Evolutionary conservation across 1,140 invertebrate species (phyloP).

Genomic region (Chymomyza costata): DNA sequence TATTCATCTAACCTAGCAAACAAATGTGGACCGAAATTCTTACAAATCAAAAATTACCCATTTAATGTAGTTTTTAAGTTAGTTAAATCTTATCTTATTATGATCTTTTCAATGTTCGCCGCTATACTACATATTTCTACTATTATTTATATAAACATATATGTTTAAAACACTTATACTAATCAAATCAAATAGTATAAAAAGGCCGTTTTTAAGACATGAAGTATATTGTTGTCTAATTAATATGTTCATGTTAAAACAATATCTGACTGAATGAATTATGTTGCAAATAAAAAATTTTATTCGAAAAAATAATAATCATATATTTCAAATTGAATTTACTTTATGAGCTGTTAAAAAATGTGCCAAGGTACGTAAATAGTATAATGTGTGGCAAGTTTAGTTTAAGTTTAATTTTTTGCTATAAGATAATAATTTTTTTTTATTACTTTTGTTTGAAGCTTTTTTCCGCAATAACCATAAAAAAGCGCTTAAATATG

Average conservation of each 20-base stretch:
- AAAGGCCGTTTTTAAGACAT: conserved; percentile 31
- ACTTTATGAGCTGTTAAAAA: conserved; percentile 6
- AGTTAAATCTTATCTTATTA: background rate
- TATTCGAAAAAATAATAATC: conserved; percentile 39
- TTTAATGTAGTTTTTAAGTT: background rate
- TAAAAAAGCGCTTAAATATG: background rate
- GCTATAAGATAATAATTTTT: background rate
- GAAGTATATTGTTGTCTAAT: conserved; percentile 41
- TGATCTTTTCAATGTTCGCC: too few relatives aligned
- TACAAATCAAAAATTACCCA: conserved; percentile 4
- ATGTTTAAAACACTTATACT: background rate
- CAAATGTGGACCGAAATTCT: conserved; percentile 32
- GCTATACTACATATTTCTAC: too few relatives aligned
- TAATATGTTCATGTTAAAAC: too few relatives aligned
- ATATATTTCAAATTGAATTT: conserved; percentile 14
- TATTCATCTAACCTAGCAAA: conserved; percentile 34
- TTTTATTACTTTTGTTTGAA: conserved; percentile 42
- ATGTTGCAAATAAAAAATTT: conserved; percentile 66
- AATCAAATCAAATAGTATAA: conserved; percentile 5
- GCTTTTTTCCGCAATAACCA: background rate
- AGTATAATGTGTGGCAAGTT: background rate
- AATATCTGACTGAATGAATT: conserved; percentile 67
- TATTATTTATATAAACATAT: too few relatives aligned
- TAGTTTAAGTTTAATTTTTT: background rate
- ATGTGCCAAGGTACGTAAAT: conserved; percentile 1